phyloP scores from a whole-genome alignment of 2,113 vertebrate species.

The Gymnocephalus cernua region DNA sequence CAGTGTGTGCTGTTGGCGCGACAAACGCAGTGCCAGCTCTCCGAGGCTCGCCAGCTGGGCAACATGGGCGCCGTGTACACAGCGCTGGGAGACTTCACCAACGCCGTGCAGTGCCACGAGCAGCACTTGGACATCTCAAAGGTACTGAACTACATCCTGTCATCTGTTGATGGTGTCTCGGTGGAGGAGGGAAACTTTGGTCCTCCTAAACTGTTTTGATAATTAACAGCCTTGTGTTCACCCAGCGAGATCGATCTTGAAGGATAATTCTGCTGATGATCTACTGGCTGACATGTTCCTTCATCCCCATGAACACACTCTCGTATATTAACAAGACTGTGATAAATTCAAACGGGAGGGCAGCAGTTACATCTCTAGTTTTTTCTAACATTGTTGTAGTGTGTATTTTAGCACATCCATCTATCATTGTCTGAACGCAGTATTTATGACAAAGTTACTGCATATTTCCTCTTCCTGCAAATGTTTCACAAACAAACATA shows the following conservation, averaged over 20 bases:
- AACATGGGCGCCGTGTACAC: constrained; percentile 99
- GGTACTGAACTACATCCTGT: constrained; percentile 35
- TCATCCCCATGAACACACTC: too few species aligned
- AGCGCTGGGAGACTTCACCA: constrained; percentile 95
- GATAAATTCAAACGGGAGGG: not conserved
- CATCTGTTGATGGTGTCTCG: not conserved
- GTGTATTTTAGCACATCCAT: not conserved
- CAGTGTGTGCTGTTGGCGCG: constrained; percentile 95
- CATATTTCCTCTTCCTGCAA: constrained; percentile 5
- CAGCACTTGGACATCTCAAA: constrained; percentile 94
- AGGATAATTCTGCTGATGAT: too few species aligned
- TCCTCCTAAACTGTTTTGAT: not conserved
- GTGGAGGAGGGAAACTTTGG: not conserved
- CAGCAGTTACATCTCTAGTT: not conserved
- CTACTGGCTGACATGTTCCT: too few species aligned
- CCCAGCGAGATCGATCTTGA: too few species aligned
- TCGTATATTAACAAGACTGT: not conserved
- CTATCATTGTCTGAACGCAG: not conserved
- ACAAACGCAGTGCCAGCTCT: constrained; percentile 93
- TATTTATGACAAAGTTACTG: not conserved
- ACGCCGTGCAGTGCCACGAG: constrained; percentile 94
- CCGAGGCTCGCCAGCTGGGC: constrained; percentile 94
- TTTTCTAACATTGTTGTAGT: not conserved
- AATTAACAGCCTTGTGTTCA: not conserved
- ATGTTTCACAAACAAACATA: constrained; percentile 8